Percentiles rank a stretch among this genome's conserved stretches.
Evolutionary conservation across 2,113 vertebrate genomes (phyloP).

Genomic region (Sceloporus undulatus): DNA sequence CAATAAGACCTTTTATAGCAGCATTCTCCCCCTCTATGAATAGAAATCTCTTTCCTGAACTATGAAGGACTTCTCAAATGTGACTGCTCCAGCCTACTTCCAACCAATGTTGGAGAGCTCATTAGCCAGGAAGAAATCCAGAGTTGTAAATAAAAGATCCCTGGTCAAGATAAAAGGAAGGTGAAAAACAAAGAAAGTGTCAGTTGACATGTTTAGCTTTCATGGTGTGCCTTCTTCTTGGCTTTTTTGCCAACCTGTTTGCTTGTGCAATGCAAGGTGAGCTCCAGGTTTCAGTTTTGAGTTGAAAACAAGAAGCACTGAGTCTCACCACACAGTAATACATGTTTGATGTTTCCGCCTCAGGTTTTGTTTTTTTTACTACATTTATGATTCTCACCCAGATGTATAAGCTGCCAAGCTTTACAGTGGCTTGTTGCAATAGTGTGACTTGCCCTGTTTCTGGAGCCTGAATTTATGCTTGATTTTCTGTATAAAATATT

Average conservation of each 20-base stretch:
- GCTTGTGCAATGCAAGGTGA: not conserved
- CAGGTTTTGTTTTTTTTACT: fast-evolving
- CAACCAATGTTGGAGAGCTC: not conserved
- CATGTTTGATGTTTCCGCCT: not conserved
- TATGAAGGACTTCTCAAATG: not conserved
- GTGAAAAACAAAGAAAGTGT: slow-evolving; percentile 2
- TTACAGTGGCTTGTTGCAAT: slow-evolving; percentile 41
- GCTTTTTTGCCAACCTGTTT: not conserved
- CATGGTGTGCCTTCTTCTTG: not conserved
- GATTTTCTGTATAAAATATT: slow-evolving; percentile 53
- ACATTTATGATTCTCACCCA: not conserved
- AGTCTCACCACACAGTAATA: not conserved
- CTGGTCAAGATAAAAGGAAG: slow-evolving; percentile 2
- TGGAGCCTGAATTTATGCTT: slow-evolving; percentile 39
- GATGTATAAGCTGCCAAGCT: slow-evolving; percentile 18
- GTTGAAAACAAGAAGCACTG: not conserved
- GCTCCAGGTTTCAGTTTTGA: not conserved
- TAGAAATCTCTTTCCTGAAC: too few relatives aligned
- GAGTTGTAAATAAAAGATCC: slow-evolving; percentile 22
- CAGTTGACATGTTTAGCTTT: slow-evolving; percentile 8
- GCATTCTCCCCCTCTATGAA: not conserved
- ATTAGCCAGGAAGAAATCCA: not conserved
- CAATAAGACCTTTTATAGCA: not conserved
- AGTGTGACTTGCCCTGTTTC: slow-evolving; percentile 28
- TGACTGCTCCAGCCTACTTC: not conserved